Conservation (phyloP, 2,797 vertebrate genomes). For the Gastrophryne carolinensis region DNA sequence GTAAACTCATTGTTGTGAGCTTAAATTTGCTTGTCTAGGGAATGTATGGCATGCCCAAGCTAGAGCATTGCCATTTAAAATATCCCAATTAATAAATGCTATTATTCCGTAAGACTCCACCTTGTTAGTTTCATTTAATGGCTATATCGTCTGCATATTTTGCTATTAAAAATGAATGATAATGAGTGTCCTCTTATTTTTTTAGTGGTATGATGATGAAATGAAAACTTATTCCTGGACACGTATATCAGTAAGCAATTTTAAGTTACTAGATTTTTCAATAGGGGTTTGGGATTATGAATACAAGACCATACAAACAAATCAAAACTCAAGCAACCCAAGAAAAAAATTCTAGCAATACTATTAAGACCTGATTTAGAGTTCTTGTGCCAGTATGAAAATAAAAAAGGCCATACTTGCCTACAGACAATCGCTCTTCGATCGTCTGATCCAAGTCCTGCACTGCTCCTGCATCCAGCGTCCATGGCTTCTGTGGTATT, state of each 20-base stretch:
- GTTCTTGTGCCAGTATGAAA: too few species aligned
- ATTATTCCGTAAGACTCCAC: conserved; percentile 24
- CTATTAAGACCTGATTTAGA: too few species aligned
- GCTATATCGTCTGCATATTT: conserved; percentile 31
- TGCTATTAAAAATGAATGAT: conserved; percentile 41
- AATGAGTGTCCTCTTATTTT: conserved; percentile 53
- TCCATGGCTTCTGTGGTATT: too few species aligned
- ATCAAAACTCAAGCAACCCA: too few species aligned
- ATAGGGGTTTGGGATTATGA: neutral
- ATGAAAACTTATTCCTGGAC: conserved; percentile 54
- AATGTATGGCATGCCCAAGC: conserved; percentile 16
- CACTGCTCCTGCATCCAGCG: too few species aligned
- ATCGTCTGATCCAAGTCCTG: too few species aligned
- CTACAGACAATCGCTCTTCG: too few species aligned
- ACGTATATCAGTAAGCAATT: conserved; percentile 53
- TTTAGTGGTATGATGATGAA: conserved; percentile 54
- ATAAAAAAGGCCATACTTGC: too few species aligned
- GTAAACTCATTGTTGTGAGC: neutral
- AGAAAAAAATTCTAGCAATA: too few species aligned
- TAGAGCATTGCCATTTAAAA: conserved; percentile 23
- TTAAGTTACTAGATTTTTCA: conserved; percentile 47
- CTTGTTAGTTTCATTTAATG: conserved; percentile 5
- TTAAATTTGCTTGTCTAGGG: neutral
- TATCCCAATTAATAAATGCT: conserved; percentile 15
- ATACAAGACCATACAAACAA: too few species aligned